Conservation (phyloP, 2,113 vertebrate genomes). For the Acinonyx jubatus region DNA sequence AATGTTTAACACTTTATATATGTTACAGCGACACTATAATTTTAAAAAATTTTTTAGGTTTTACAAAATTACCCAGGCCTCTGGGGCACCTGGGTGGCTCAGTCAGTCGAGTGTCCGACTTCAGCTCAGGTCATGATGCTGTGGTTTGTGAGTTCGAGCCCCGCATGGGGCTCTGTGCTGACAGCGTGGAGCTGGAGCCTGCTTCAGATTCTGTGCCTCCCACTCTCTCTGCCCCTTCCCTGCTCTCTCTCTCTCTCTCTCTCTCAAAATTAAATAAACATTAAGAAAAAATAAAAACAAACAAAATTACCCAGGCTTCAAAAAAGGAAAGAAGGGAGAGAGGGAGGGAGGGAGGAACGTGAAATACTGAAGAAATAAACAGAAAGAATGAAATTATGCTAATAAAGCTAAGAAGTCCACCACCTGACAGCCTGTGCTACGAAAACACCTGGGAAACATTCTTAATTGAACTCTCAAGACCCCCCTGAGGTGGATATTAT, state of each 20-base stretch:
- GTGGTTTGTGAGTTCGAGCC: too few species aligned
- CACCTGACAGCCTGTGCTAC: not conserved
- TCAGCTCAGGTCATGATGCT: too few species aligned
- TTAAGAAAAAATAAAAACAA: too few species aligned
- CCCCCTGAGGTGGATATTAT: not conserved
- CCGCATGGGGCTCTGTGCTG: too few species aligned
- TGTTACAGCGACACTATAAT: not conserved
- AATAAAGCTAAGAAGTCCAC: not conserved
- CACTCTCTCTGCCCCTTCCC: too few species aligned
- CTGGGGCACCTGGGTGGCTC: too few species aligned
- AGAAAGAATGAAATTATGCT: not conserved
- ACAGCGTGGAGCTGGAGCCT: too few species aligned
- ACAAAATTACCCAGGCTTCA: not conserved
- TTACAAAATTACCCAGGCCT: not conserved
- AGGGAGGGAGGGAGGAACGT: not conserved
- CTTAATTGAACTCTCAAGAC: not conserved
- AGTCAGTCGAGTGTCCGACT: too few species aligned
- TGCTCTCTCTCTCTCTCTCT: too few species aligned
- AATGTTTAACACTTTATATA: not conserved
- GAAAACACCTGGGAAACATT: not conserved
- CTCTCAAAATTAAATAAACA: too few species aligned
- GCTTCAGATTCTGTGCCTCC: too few species aligned
- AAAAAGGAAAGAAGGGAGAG: not conserved
- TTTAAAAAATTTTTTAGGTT: not conserved
- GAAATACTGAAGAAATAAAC: slow-evolving; percentile 12